Conservation (phyloP, 2,888 invertebrate genomes). For the Caenorhabditis macrosperma region DNA sequence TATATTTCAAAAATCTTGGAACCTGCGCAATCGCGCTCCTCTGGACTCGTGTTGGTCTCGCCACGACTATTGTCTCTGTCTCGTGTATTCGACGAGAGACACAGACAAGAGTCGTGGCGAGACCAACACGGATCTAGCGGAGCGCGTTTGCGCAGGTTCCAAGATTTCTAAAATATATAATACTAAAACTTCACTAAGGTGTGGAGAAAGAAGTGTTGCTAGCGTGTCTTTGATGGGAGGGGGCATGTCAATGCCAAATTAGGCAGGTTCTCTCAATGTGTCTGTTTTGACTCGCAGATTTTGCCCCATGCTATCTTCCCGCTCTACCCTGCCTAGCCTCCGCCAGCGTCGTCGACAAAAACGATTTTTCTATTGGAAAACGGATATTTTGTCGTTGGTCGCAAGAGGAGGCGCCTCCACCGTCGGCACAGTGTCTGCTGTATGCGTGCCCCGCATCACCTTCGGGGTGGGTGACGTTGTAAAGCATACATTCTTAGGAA, state of each 20-base stretch:
- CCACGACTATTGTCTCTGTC: too few relatives aligned
- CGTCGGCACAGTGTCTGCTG: constrained; percentile 20
- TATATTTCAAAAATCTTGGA: too few relatives aligned
- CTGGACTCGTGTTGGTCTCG: too few relatives aligned
- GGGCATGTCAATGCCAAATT: constrained; percentile 57
- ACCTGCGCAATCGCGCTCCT: too few relatives aligned
- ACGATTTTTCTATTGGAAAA: constrained; percentile 49
- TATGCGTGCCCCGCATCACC: constrained; percentile 9
- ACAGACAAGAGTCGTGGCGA: too few relatives aligned
- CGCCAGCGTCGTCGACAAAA: constrained; percentile 23
- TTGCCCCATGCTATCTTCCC: neutral
- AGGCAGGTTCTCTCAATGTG: constrained; percentile 42
- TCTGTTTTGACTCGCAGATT: constrained; percentile 47
- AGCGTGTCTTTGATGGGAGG: constrained; percentile 6
- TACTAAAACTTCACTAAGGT: constrained; percentile 3
- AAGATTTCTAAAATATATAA: too few relatives aligned
- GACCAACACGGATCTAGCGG: too few relatives aligned
- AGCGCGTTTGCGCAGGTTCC: too few relatives aligned
- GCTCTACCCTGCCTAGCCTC: constrained; percentile 11
- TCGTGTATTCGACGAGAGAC: too few relatives aligned
- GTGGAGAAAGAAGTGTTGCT: constrained; percentile 17
- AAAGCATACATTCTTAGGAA: constrained; percentile 50
- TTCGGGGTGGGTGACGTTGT: constrained; percentile 11
- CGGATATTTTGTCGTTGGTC: constrained; percentile 15
- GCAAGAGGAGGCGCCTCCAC: neutral